A percentile compares a stretch with the other conserved stretches of the same genome.
Evolutionary conservation across 2,113 vertebrate species (phyloP).

Genomic region (Taxidea taxus): DNA sequence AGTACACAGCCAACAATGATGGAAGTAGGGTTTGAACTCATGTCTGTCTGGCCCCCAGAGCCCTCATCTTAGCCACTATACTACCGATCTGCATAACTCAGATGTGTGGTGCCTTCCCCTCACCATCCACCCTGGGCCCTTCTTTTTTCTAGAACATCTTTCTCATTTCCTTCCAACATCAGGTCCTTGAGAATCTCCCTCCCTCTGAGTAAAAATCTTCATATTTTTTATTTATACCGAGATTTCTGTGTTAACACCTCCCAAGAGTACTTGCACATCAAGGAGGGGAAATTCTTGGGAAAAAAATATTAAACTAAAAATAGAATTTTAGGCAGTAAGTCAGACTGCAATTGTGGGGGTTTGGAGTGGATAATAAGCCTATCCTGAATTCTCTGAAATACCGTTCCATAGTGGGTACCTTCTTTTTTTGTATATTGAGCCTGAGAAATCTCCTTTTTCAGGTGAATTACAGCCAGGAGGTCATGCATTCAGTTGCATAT

Average conservation of each 20-base stretch:
- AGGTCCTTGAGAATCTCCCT: background rate
- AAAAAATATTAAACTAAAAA: background rate
- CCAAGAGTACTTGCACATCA: background rate
- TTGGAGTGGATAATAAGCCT: background rate
- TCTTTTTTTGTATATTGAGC: background rate
- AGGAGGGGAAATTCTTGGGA: background rate
- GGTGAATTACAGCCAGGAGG: background rate
- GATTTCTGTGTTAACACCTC: background rate
- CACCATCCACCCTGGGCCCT: background rate
- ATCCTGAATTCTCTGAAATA: background rate
- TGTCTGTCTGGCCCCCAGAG: background rate
- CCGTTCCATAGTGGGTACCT: background rate
- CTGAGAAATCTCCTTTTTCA: constrained; percentile 5
- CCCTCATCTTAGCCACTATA: background rate
- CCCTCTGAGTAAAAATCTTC: background rate
- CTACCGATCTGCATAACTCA: too few species aligned
- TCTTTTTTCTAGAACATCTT: background rate
- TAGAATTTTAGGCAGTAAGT: background rate
- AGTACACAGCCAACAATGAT: background rate
- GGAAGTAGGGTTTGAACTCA: background rate
- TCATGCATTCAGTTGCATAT: background rate
- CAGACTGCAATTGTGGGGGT: background rate
- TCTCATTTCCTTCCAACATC: background rate
- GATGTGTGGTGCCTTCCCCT: background rate
- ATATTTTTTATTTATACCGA: background rate